Percentiles rank a stretch among this genome's conserved stretches.
Conservation (phyloP, 2,888 invertebrate species). For the Prenolepis imparis region DNA sequence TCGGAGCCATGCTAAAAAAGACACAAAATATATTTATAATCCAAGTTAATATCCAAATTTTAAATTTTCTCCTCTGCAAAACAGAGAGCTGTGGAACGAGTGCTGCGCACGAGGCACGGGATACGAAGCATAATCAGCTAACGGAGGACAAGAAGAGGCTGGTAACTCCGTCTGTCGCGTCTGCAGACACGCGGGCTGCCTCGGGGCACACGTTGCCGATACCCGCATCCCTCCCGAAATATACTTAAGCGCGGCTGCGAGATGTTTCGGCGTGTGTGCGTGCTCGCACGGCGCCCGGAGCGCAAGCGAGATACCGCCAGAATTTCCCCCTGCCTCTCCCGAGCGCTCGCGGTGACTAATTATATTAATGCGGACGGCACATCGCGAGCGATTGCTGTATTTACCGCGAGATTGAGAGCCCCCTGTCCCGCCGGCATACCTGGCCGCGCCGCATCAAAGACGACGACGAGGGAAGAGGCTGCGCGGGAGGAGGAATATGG, state of each 20-base stretch:
- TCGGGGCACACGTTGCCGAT: conserved; percentile 24
- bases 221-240: conserved; percentile 40
- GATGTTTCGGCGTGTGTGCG: conserved; percentile 11
- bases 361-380: conserved; percentile 86
- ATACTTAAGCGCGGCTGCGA: conserved; percentile 46
- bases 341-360: conserved; percentile 85
- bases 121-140: conserved; percentile 27
- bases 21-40: conserved; percentile 16
- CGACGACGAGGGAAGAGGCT: conserved; percentile 49
- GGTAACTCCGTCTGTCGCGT: conserved; percentile 16
- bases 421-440: conserved; percentile 58
- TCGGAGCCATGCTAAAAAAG: conserved; percentile 90
- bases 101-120: conserved; percentile 9
- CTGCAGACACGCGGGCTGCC: not conserved
- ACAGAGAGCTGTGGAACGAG: conserved; percentile 41
- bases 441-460: conserved; percentile 79
- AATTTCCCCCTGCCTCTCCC: conserved; percentile 58
- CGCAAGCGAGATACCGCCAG: conserved; percentile 44
- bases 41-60: not conserved
- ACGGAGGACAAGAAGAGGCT: not conserved
- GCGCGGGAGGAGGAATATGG: conserved; percentile 81
- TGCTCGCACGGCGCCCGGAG: conserved; percentile 30
- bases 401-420: conserved; percentile 83
- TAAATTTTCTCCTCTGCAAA: not conserved
- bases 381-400: conserved; percentile 85